phyloP scores from a whole-genome alignment of 2,888 invertebrate species.

The Tetragonisca angustula region DNA sequence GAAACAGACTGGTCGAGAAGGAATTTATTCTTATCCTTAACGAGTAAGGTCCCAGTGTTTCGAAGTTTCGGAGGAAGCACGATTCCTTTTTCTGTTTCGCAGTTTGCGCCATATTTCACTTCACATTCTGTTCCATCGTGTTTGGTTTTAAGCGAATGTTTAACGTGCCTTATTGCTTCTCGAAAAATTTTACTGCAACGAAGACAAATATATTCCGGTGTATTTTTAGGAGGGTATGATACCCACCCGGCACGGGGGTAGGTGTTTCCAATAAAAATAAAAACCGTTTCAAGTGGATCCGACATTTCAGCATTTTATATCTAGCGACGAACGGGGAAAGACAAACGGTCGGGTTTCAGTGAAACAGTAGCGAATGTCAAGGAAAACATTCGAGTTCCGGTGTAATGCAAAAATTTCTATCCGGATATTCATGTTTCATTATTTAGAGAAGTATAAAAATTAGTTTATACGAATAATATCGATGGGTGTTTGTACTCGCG shows the following conservation, averaged over 20 bases:
- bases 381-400: neutral
- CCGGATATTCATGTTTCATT: neutral
- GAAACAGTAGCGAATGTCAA: neutral
- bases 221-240: neutral
- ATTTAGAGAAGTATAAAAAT: neutral
- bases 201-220: neutral
- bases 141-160: neutral
- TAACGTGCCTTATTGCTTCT: neutral
- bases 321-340: neutral
- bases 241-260: neutral
- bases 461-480: neutral
- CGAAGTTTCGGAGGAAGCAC: conserved; percentile 34
- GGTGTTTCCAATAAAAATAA: neutral
- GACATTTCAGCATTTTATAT: neutral
- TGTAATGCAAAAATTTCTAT: neutral
- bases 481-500: neutral
- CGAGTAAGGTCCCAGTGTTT: conserved; percentile 45
- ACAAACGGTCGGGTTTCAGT: neutral
- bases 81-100: conserved; percentile 1
- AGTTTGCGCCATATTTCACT: conserved; percentile 56
- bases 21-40: conserved; percentile 46
- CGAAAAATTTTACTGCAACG: neutral
- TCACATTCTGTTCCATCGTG: conserved; percentile 6
- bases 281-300: neutral
- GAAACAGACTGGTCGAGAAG: conserved; percentile 36